Percentiles rank a stretch among this genome's conserved stretches.
These are phyloP conservation scores for Syngnathus rostellatus DNA, from an alignment of 2,797 vertebrate genomes.

Conservation along the genomic window DNA sequence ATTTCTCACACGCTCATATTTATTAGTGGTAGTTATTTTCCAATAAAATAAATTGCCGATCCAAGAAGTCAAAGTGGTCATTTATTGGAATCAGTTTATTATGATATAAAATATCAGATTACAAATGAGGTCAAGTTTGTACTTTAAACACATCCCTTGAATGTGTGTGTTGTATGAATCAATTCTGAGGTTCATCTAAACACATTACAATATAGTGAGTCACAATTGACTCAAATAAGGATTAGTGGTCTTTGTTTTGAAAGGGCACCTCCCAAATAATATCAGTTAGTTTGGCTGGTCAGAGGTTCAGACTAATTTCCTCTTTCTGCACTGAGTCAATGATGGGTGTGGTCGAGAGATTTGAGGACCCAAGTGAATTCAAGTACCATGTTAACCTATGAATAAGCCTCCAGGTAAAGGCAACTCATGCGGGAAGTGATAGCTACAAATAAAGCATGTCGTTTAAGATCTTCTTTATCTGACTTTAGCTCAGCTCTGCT, in stretches of 20 bases:
- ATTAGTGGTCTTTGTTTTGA: conserved; percentile 25
- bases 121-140: neutral
- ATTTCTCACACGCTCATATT: conserved; percentile 4
- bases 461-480: neutral
- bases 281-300: conserved; percentile 14
- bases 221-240: conserved; percentile 34
- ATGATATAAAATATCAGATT: neutral
- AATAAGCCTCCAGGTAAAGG: neutral
- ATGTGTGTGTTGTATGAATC: neutral
- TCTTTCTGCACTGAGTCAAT: conserved; percentile 14
- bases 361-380: neutral
- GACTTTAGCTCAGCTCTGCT: conserved; percentile 16
- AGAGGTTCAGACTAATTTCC: conserved; percentile 22
- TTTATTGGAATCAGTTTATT: neutral
- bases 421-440: neutral
- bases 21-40: neutral
- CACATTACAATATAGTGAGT: too few species aligned
- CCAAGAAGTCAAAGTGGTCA: neutral
- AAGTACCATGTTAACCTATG: neutral
- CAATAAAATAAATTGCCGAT: neutral
- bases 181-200: neutral
- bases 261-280: conserved; percentile 28
- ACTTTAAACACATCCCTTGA: neutral
- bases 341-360: neutral
- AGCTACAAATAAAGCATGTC: neutral